Percentiles rank a stretch among this genome's conserved stretches.
Evolutionary conservation across 2,113 vertebrate genomes (phyloP).

Genomic region (Cynoglossus semilaevis): DNA sequence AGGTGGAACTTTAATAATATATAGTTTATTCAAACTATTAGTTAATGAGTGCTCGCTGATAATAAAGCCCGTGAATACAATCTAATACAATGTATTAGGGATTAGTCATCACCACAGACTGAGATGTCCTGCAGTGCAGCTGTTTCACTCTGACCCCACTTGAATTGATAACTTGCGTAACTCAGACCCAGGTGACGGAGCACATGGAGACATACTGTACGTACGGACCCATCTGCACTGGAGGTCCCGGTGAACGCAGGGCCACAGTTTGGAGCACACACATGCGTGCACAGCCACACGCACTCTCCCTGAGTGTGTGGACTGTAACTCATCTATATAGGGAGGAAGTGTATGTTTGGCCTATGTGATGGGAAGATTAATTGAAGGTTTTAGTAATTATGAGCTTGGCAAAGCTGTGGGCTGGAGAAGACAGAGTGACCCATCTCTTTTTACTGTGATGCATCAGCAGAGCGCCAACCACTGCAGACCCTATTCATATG

Average conservation of each 20-base stretch:
- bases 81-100: neutral
- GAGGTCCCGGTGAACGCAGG: constrained; percentile 26
- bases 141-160: constrained; percentile 8
- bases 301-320: constrained; percentile 45
- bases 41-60: too few relatives aligned
- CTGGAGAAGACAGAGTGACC: constrained; percentile 75
- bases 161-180: constrained; percentile 14
- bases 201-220: constrained; percentile 6
- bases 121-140: neutral
- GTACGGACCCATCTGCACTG: constrained; percentile 14
- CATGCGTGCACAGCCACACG: constrained; percentile 6
- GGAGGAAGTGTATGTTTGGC: constrained; percentile 70
- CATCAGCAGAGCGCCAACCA: constrained; percentile 73
- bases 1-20: too few relatives aligned
- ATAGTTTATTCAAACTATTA: too few relatives aligned
- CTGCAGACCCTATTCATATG: constrained; percentile 76
- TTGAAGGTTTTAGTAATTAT: constrained; percentile 78
- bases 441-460: constrained; percentile 70
- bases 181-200: neutral
- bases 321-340: constrained; percentile 66
- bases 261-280: constrained; percentile 11
- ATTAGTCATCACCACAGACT: neutral
- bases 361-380: constrained; percentile 79
- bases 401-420: constrained; percentile 73
- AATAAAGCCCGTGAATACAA: constrained; percentile 8